A percentile compares a stretch with the other conserved stretches of the same genome.
These are phyloP conservation scores for Xiphorhynchus erythropygius DNA, from an alignment of 2,797 vertebrate species.

Conservation along the genomic window DNA sequence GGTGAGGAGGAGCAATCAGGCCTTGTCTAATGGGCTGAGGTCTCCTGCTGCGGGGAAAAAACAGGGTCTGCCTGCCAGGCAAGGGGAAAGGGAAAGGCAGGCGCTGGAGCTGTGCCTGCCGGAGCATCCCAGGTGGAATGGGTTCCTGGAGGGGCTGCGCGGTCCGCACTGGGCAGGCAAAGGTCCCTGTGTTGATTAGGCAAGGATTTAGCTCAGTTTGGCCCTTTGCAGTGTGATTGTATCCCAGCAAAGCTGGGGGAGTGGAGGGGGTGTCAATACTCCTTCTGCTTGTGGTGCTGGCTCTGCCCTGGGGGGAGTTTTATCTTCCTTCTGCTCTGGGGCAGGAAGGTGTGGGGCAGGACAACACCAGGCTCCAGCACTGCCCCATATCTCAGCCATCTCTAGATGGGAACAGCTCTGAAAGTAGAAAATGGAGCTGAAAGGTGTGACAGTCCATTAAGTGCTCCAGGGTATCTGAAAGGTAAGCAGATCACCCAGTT, in stretches of 20 bases:
- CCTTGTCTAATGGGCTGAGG: conserved; percentile 73
- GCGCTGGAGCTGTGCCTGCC: neutral
- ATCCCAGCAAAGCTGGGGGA: accelerated
- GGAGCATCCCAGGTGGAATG: neutral
- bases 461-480: neutral
- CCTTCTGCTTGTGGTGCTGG: accelerated
- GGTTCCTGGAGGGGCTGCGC: accelerated
- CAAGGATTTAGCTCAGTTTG: accelerated
- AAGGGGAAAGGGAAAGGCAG: neutral
- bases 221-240: neutral
- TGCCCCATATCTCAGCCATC: neutral
- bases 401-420: neutral
- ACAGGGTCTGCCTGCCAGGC: neutral
- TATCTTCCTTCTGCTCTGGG: neutral
- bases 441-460: neutral
- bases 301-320: neutral
- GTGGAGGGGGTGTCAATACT: accelerated
- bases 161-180: neutral
- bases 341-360: neutral
- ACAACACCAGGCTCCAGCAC: neutral
- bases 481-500: neutral
- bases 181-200: accelerated
- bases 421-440: neutral
- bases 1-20: conserved; percentile 63
- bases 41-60: conserved; percentile 51